Percentiles rank a stretch among this genome's conserved stretches.
These are phyloP conservation scores for Malurus splendens DNA, from an alignment of 2,797 vertebrate species.

Conservation along the genomic window DNA sequence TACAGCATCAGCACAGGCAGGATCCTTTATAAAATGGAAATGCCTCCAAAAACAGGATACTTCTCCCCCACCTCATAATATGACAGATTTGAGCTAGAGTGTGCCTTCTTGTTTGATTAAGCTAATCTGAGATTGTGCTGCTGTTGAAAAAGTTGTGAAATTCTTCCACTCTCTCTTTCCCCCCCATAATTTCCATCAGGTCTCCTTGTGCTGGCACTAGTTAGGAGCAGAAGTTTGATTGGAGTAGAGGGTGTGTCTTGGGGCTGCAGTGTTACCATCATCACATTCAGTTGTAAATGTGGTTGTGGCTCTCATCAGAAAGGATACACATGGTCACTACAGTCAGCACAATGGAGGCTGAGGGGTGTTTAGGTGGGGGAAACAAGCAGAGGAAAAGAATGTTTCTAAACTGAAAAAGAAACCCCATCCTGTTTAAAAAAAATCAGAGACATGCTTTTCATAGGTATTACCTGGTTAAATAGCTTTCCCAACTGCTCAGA, in stretches of 20 bases:
- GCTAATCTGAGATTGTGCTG: background rate
- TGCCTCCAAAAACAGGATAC: background rate
- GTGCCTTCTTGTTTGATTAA: background rate
- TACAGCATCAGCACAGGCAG: background rate
- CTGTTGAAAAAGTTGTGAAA: background rate
- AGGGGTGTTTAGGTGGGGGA: background rate
- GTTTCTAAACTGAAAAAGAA: background rate
- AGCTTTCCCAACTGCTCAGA: background rate
- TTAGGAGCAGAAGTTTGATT: background rate
- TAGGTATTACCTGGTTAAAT: background rate
- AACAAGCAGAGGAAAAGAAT: background rate
- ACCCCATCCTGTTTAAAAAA: background rate
- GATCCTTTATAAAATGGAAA: background rate
- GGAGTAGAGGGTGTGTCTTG: fast-evolving
- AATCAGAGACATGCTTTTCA: background rate
- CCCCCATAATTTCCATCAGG: background rate
- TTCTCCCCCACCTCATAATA: background rate
- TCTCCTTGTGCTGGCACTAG: fast-evolving
- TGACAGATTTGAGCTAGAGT: background rate
- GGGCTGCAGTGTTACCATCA: background rate
- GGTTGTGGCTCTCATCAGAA: no score
- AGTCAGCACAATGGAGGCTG: background rate
- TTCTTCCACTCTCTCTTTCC: background rate
- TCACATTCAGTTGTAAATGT: background rate
- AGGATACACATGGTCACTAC: background rate